phyloP scores from a whole-genome alignment of 2,888 invertebrate genomes.

The Polymixis flavicincta region DNA sequence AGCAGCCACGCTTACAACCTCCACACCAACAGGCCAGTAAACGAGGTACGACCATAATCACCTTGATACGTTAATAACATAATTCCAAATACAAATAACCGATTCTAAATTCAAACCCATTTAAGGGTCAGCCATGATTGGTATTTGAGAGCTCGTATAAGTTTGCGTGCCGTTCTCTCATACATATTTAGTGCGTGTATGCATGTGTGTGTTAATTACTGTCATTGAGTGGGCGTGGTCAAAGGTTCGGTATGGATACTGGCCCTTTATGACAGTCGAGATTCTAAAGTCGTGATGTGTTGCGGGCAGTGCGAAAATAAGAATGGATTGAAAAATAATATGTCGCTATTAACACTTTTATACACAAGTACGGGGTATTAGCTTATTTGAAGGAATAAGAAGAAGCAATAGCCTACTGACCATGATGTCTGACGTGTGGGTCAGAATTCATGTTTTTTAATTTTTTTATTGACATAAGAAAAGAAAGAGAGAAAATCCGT shows the following conservation, averaged over 20 bases:
- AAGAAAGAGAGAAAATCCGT: too few relatives aligned
- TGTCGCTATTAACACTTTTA: not conserved
- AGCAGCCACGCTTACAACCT: not conserved
- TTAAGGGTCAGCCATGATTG: slow-evolving; percentile 53
- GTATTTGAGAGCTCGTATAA: slow-evolving; percentile 45
- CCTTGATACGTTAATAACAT: slow-evolving; percentile 23
- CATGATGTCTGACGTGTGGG: too few relatives aligned
- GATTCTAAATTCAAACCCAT: slow-evolving; percentile 39
- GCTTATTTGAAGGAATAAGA: too few relatives aligned
- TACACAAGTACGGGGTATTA: too few relatives aligned
- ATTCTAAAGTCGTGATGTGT: slow-evolving; percentile 62
- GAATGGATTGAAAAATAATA: not conserved
- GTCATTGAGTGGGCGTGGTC: slow-evolving; percentile 81
- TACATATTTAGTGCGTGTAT: slow-evolving; percentile 61
- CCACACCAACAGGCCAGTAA: not conserved
- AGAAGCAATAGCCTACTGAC: too few relatives aligned
- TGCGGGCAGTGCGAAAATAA: slow-evolving; percentile 40
- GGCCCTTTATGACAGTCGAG: slow-evolving; percentile 71
- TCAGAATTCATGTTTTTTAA: too few relatives aligned
- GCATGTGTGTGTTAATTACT: slow-evolving; percentile 69
- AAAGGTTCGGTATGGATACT: slow-evolving; percentile 72
- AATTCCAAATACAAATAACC: slow-evolving; percentile 39
- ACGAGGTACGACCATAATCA: slow-evolving; percentile 4
- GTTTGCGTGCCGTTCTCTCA: slow-evolving; percentile 65
- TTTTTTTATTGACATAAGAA: too few relatives aligned